phyloP scores from a whole-genome alignment of 2,888 invertebrate species.

The Heteromyza rotundicornis region DNA sequence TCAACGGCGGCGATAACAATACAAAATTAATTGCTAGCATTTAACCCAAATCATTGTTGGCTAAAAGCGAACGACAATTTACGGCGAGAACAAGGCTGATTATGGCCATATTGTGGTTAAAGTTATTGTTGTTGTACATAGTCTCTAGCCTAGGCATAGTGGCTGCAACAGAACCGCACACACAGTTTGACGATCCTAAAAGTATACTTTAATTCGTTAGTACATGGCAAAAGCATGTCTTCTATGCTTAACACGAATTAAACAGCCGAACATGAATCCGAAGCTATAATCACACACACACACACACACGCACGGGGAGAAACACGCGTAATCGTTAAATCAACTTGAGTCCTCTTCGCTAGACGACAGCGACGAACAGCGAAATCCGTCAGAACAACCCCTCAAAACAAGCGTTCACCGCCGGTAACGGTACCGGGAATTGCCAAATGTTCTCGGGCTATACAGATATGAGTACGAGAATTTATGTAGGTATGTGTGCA shows the following conservation, averaged over 20 bases:
- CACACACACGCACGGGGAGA: too few relatives aligned
- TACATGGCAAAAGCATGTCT: neutral
- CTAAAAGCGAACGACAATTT: neutral
- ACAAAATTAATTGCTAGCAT: constrained; percentile 5
- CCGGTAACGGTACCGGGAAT: constrained; percentile 7
- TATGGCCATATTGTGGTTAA: neutral
- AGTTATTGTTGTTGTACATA: neutral
- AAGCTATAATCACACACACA: neutral
- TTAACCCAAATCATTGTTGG: constrained; percentile 12
- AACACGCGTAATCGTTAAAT: too few relatives aligned
- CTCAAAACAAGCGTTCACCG: neutral
- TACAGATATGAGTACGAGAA: too few relatives aligned
- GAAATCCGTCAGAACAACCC: neutral
- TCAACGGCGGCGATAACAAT: neutral
- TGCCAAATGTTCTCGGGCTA: too few relatives aligned
- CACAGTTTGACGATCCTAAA: neutral
- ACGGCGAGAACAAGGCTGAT: neutral
- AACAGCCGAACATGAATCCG: neutral
- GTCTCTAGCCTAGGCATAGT: neutral
- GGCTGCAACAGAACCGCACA: neutral
- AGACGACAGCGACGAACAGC: too few relatives aligned
- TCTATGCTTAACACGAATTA: neutral
- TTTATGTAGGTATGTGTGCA: too few relatives aligned
- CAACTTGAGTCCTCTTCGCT: constrained; percentile 9
- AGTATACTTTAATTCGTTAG: constrained; percentile 11